These are phyloP conservation scores for Phrixothrix hirtus DNA, from an alignment of 2,888 invertebrate genomes.

Conservation along the genomic window DNA sequence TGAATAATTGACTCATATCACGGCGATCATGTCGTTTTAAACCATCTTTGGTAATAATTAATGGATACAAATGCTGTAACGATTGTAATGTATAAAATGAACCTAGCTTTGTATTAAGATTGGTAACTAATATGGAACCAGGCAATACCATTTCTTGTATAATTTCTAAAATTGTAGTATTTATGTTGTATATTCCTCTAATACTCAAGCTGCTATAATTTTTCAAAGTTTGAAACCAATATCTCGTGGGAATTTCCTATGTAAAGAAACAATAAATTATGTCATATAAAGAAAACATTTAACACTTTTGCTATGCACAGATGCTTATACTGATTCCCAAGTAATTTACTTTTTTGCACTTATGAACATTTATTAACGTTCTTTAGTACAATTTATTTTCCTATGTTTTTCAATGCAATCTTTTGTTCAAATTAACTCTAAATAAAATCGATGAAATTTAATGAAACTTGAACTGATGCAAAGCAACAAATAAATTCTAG, in stretches of 20 bases:
- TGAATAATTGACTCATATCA: slow-evolving; percentile 31
- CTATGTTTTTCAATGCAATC: too few relatives aligned
- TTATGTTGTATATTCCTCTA: slow-evolving; percentile 28
- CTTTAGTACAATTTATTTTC: too few relatives aligned
- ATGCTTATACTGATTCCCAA: too few relatives aligned
- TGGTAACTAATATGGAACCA: slow-evolving; percentile 51
- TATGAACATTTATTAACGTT: too few relatives aligned
- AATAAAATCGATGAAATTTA: too few relatives aligned
- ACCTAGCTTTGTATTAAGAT: slow-evolving; percentile 41
- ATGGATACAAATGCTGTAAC: slow-evolving; percentile 38
- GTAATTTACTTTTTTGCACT: too few relatives aligned
- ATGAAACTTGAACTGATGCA: too few relatives aligned
- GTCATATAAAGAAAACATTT: too few relatives aligned
- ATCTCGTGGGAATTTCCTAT: slow-evolving; percentile 48
- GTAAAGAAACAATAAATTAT: slow-evolving; percentile 9
- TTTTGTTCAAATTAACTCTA: too few relatives aligned
- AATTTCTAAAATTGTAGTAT: slow-evolving; percentile 33
- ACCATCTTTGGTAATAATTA: slow-evolving; percentile 39
- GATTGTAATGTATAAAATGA: slow-evolving; percentile 37
- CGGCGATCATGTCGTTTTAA: slow-evolving; percentile 41
- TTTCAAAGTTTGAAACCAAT: slow-evolving; percentile 46
- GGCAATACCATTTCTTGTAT: slow-evolving; percentile 46
- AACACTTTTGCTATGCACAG: too few relatives aligned
- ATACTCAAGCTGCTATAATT: slow-evolving; percentile 17
- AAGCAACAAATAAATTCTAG: too few relatives aligned